Evolutionary conservation across 2,797 vertebrate species (phyloP).

Genomic region (Phrynocephalus forsythii): DNA sequence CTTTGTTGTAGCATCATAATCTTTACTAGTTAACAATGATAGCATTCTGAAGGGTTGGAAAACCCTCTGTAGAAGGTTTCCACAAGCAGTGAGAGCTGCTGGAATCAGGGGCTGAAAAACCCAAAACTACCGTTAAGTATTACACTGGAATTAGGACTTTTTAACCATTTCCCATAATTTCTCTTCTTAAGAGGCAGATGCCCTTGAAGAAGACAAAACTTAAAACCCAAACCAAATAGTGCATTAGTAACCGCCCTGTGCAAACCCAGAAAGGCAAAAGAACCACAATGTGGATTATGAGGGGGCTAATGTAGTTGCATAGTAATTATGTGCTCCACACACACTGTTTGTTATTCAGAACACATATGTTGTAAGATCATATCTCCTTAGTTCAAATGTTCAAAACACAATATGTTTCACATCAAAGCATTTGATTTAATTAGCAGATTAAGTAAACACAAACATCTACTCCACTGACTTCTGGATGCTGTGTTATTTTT

Average conservation of each 20-base stretch:
- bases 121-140: too few relatives aligned
- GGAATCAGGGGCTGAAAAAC: too few relatives aligned
- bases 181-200: neutral
- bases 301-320: neutral
- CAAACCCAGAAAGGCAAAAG: neutral
- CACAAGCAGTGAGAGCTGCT: too few relatives aligned
- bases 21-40: too few relatives aligned
- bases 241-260: neutral
- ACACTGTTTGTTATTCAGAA: constrained; percentile 19
- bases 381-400: constrained; percentile 9
- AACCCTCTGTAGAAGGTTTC: too few relatives aligned
- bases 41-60: too few relatives aligned
- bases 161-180: neutral
- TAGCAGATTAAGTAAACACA: constrained; percentile 35
- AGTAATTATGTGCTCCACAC: neutral
- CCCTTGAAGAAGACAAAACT: neutral
- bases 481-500: constrained; percentile 3
- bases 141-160: too few relatives aligned
- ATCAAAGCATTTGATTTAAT: constrained; percentile 38
- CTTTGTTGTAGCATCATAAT: too few relatives aligned
- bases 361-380: constrained; percentile 1
- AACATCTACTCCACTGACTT: constrained; percentile 13
- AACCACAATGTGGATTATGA: neutral
- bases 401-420: constrained; percentile 38
- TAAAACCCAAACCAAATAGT: neutral